Conservation (phyloP, 2,888 invertebrate species). For the Lydus trimaculatus region DNA sequence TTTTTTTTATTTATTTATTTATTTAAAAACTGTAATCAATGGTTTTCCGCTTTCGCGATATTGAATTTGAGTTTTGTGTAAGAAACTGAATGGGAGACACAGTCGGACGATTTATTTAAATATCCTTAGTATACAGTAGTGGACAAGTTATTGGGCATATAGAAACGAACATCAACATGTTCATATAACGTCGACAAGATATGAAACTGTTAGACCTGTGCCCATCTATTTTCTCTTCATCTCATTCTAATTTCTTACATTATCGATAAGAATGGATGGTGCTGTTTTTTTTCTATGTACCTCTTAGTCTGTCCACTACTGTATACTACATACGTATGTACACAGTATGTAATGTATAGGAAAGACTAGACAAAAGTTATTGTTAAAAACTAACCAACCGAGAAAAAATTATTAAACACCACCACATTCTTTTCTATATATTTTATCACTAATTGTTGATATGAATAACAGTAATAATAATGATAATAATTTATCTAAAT, state of each 20-base stretch:
- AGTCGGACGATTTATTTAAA: slow-evolving; percentile 23
- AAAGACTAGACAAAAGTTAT: slow-evolving; percentile 2
- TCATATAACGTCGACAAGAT: too few relatives aligned
- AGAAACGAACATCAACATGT: too few relatives aligned
- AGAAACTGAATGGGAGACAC: slow-evolving; percentile 25
- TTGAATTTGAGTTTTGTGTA: slow-evolving; percentile 12
- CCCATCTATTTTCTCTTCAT: too few relatives aligned
- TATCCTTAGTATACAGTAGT: too few relatives aligned
- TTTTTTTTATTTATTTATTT: too few relatives aligned
- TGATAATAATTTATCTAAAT: background rate
- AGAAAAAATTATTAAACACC: background rate
- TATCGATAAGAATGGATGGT: too few relatives aligned
- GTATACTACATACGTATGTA: background rate
- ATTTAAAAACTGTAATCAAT: background rate
- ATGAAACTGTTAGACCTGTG: too few relatives aligned
- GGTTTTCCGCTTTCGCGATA: slow-evolving; percentile 4
- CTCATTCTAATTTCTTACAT: too few relatives aligned
- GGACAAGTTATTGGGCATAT: too few relatives aligned
- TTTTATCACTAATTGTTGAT: background rate
- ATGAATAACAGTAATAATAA: background rate
- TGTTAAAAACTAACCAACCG: background rate
- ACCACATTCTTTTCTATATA: background rate
- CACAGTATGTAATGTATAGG: background rate
- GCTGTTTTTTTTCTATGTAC: too few relatives aligned
- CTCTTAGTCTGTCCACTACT: too few relatives aligned